A percentile compares a stretch with the other conserved stretches of the same genome.
These are phyloP conservation scores for Otolemur crassicaudatus DNA, from an alignment of 2,797 vertebrate species.

Conservation along the genomic window DNA sequence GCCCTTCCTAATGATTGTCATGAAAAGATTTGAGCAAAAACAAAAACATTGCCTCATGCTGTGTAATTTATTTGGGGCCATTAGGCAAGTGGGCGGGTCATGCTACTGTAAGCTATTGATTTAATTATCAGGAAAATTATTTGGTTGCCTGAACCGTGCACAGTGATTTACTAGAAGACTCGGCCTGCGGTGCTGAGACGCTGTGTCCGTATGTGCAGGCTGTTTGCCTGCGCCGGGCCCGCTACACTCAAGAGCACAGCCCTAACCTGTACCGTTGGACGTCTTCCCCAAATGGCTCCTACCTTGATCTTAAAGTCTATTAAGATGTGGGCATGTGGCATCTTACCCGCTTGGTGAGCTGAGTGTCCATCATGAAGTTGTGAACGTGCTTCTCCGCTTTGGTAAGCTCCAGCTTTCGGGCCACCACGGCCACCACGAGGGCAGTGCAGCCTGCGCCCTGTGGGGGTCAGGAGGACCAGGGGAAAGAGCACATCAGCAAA, in stretches of 20 bases:
- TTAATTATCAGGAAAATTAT: not conserved
- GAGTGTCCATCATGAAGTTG: constrained; percentile 99
- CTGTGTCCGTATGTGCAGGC: accelerated
- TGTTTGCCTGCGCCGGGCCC: not conserved
- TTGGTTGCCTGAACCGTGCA: not conserved
- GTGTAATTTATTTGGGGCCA: not conserved
- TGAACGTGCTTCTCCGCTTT: constrained; percentile 99
- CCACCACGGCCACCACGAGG: constrained; percentile 98
- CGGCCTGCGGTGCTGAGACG: not conserved
- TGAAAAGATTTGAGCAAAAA: constrained; percentile 42
- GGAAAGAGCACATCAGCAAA: not conserved
- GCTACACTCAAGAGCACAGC: not conserved
- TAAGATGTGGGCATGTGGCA: accelerated
- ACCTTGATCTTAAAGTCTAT: accelerated
- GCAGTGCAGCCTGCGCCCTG: constrained; percentile 97
- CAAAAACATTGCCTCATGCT: not conserved
- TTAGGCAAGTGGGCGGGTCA: not conserved
- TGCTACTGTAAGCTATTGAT: not conserved
- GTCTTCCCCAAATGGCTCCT: not conserved
- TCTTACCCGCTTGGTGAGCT: constrained; percentile 97
- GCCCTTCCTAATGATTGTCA: constrained; percentile 44
- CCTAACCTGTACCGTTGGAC: accelerated
- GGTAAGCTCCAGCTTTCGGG: constrained; percentile 98
- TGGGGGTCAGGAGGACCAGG: not conserved
- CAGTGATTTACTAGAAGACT: not conserved